phyloP scores from a whole-genome alignment of 1,140 invertebrate species.

The Xylocopa sonorina region DNA sequence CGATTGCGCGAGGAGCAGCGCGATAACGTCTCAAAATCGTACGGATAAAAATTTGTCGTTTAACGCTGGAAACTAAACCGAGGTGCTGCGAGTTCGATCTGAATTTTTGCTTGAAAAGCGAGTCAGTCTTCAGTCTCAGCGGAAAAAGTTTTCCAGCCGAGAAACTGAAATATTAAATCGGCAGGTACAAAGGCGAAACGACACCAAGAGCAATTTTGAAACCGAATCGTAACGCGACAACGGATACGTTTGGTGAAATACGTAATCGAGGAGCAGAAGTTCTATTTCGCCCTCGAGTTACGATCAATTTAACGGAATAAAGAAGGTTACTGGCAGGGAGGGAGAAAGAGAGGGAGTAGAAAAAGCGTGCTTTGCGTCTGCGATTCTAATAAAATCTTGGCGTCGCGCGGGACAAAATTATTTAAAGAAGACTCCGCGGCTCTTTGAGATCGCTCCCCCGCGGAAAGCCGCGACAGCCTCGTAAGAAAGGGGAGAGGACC shows the following conservation, averaged over 20 bases:
- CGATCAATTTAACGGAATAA: conserved; percentile 35
- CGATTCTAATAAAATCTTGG: conserved; percentile 51
- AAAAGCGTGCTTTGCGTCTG: conserved; percentile 44
- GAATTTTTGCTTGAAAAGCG: no score
- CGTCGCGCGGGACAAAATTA: conserved; percentile 55
- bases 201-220: background rate
- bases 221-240: background rate
- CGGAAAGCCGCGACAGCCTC: conserved; percentile 13
- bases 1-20: background rate
- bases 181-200: background rate
- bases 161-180: no score
- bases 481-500: conserved; percentile 51
- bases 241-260: conserved; percentile 5
- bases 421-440: conserved; percentile 56
- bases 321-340: background rate
- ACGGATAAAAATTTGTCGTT: no score
- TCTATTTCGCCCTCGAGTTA: conserved; percentile 31
- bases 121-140: no score
- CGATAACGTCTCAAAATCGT: background rate
- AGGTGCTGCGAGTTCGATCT: no score
- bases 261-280: background rate
- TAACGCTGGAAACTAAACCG: no score
- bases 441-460: conserved; percentile 25
- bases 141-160: no score
- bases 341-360: conserved; percentile 1